Base-by-base conservation (phyloP, 2,888 invertebrate genomes). In the Hipparchia sbordonii region DNA sequence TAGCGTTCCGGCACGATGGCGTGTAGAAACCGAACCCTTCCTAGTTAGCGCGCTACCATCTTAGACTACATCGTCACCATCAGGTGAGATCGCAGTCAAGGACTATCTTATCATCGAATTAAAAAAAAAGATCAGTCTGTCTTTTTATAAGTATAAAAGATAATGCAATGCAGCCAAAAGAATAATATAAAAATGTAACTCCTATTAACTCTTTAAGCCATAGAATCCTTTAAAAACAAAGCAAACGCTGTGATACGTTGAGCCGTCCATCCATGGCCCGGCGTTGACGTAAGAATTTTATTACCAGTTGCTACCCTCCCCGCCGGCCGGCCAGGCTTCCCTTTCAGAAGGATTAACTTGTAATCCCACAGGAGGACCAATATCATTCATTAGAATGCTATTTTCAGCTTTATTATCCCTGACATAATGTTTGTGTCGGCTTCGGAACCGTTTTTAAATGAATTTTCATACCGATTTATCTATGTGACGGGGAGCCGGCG, bases 291-390 rank as follows among this genome's bases (percentile, higher is more conserved):
- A 89, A 90, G 88, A 91, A 87, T 90, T 89, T 91, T 91, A 91
- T 91, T 90, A 89, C 87, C 85, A 80, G 80, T 81, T 77, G 78
- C 76, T 68, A 59, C 78, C 74, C 78, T 80, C 79, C 77, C 80
- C 78, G 77, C 77, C 77, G 75, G 79, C 77, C 77, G 80, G 78
- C 82, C 80, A 77, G 80, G 82, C 82, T 78, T 84, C 84, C 85
- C 86, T 88, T 91, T 89, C 88, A 89, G 91, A 88, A 89, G 92
- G 92, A 92, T 93, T 92, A 92, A 88, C 89, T 89, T 90, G 88
- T 92, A 90, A 93, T 92, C 92, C 91, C 86, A 83, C 84, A 86
- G 89, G 88, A 92, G 89, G 85, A 87, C 88, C 88, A 89, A 89
- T 90, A 90, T 86, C 91, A 90, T 92, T 91, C 87, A 92, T 92